Conservation (phyloP, 2,888 invertebrate genomes). For the Teleogryllus oceanicus region DNA sequence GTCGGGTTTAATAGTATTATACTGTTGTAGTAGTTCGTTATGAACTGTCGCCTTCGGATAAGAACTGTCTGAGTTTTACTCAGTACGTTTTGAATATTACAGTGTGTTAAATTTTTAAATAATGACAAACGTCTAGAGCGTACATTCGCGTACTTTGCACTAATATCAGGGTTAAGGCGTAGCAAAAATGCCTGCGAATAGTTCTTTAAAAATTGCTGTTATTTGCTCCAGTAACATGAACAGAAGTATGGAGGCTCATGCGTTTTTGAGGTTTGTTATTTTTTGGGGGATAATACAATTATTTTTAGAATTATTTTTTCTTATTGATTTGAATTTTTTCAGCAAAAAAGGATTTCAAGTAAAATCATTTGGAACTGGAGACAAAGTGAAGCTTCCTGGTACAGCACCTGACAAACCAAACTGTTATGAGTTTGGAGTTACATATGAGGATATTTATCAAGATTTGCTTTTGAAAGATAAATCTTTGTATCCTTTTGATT, state of each 20-base stretch:
- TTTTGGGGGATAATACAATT: background rate
- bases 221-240: conserved; percentile 99
- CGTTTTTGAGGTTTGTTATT: conserved; percentile 67
- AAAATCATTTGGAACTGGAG: conserved; percentile 89
- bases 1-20: too few species aligned
- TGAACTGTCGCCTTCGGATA: too few species aligned
- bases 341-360: conserved; percentile 97
- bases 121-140: too few species aligned
- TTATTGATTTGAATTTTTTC: conserved; percentile 39
- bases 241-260: conserved; percentile 99
- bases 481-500: conserved; percentile 66
- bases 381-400: conserved; percentile 95
- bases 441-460: conserved; percentile 94
- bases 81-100: too few species aligned
- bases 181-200: conserved; percentile 31
- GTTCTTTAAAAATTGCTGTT: conserved; percentile 75
- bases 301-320: background rate
- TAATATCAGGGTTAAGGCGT: background rate
- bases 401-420: conserved; percentile 91
- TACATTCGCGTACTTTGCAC: background rate
- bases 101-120: too few species aligned
- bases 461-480: conserved; percentile 89
- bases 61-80: too few species aligned
- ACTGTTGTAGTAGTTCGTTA: too few species aligned
- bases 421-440: conserved; percentile 92